Evolutionary conservation across 2,888 invertebrate species (phyloP).

Genomic region (Zygaena filipendulae): DNA sequence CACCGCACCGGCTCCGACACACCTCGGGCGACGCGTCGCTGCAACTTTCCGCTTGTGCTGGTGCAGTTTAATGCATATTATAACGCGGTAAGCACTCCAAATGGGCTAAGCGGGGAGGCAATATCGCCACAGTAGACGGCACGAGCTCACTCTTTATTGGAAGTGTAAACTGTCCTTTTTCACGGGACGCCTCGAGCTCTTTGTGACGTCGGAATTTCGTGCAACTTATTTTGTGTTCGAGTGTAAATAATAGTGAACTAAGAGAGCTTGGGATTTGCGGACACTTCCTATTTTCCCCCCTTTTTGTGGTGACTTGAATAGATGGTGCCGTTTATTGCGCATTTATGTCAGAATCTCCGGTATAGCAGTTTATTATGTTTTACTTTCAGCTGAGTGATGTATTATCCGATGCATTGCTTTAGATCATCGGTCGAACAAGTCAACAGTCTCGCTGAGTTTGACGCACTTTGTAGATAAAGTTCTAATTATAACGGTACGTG

Average conservation of each 20-base stretch:
- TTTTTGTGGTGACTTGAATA: conserved; percentile 35
- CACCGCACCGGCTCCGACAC: conserved; percentile 19
- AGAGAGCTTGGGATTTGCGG: conserved; percentile 41
- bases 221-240: conserved; percentile 51
- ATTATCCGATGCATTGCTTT: too few species aligned
- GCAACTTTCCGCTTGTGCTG: conserved; percentile 40
- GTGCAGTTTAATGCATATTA: conserved; percentile 66
- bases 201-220: conserved; percentile 46
- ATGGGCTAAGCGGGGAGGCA: conserved; percentile 49
- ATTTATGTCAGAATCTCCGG: conserved; percentile 22
- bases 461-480: too few species aligned
- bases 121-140: conserved; percentile 43
- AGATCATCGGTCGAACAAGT: too few species aligned
- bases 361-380: too few species aligned
- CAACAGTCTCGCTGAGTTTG: too few species aligned
- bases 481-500: conserved; percentile 54
- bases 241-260: conserved; percentile 52
- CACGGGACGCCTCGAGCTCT: conserved; percentile 50
- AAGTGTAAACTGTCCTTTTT: conserved; percentile 65
- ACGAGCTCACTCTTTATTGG: conserved; percentile 53
- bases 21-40: conserved; percentile 33
- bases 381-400: too few species aligned
- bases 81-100: conserved; percentile 58
- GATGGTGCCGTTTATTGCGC: conserved; percentile 29
- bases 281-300: conserved; percentile 30